Evolutionary conservation across 2,797 vertebrate genomes (phyloP).

Genomic region (Tolypeutes matacus): DNA sequence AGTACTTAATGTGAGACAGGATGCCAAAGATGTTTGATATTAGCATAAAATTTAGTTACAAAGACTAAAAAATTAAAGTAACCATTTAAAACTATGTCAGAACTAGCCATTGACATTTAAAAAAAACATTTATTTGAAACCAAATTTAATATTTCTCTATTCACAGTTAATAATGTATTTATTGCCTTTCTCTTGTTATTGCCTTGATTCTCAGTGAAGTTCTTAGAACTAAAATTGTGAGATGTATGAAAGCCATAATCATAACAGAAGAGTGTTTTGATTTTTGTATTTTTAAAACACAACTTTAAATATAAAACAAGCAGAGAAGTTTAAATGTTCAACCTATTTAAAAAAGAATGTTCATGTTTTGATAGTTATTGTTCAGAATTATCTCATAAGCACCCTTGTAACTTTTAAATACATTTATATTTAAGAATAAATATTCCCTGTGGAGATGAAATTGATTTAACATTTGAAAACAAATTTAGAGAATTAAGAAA

Average conservation of each 20-base stretch:
- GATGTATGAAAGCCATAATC: background rate
- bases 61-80: background rate
- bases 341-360: background rate
- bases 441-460: background rate
- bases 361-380: background rate
- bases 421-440: background rate
- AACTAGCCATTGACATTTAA: background rate
- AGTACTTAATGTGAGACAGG: background rate
- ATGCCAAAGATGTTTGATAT: background rate
- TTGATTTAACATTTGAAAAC: slow-evolving; percentile 3
- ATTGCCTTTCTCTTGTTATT: background rate
- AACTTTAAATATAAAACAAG: background rate
- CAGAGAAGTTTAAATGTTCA: background rate
- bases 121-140: background rate
- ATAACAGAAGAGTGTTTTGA: background rate
- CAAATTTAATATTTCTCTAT: background rate
- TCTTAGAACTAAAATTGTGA: background rate
- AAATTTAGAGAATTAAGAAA: slow-evolving; percentile 21
- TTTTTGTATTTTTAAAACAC: background rate
- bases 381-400: background rate
- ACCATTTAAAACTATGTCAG: background rate
- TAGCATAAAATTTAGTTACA: background rate
- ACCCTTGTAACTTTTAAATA: background rate
- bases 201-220: background rate
- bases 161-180: background rate